Evolutionary conservation across 2,888 invertebrate species (phyloP).

Genomic region (Phengaris alcon): DNA sequence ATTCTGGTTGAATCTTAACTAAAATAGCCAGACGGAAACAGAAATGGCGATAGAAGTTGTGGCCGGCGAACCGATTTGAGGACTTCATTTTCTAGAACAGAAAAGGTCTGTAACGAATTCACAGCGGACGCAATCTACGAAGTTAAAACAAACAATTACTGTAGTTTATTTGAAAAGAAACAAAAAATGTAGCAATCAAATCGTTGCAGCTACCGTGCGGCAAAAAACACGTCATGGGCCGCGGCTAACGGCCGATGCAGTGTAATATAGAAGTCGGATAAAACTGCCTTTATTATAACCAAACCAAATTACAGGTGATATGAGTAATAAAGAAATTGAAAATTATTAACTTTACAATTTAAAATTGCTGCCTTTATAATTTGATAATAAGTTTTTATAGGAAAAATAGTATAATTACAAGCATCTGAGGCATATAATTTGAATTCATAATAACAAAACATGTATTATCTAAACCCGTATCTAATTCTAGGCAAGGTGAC

Average conservation of each 20-base stretch:
- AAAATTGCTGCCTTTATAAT: neutral
- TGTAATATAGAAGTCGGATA: slow-evolving; percentile 62
- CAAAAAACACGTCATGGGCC: slow-evolving; percentile 59
- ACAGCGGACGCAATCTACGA: slow-evolving; percentile 70
- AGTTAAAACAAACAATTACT: slow-evolving; percentile 79
- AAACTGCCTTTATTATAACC: slow-evolving; percentile 29
- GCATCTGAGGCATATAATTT: slow-evolving; percentile 44
- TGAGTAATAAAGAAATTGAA: slow-evolving; percentile 16
- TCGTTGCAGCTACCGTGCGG: slow-evolving; percentile 70
- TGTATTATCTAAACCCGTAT: slow-evolving; percentile 50
- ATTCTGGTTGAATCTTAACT: neutral
- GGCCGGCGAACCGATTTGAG: slow-evolving; percentile 62
- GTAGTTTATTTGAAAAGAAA: slow-evolving; percentile 73
- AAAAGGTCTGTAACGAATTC: slow-evolving; percentile 72
- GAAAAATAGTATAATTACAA: slow-evolving; percentile 31
- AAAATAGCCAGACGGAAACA: slow-evolving; percentile 8
- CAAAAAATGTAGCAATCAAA: slow-evolving; percentile 76
- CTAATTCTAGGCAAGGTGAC: slow-evolving; percentile 75
- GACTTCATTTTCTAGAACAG: slow-evolving; percentile 67
- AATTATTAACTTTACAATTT: neutral
- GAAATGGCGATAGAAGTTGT: slow-evolving; percentile 33
- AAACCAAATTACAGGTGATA: slow-evolving; percentile 14
- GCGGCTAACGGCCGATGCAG: slow-evolving; percentile 44
- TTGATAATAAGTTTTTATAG: neutral
- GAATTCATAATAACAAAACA: slow-evolving; percentile 40